Evolutionary conservation across 2,888 invertebrate species (phyloP).

Genomic region (Apodemia mormo): DNA sequence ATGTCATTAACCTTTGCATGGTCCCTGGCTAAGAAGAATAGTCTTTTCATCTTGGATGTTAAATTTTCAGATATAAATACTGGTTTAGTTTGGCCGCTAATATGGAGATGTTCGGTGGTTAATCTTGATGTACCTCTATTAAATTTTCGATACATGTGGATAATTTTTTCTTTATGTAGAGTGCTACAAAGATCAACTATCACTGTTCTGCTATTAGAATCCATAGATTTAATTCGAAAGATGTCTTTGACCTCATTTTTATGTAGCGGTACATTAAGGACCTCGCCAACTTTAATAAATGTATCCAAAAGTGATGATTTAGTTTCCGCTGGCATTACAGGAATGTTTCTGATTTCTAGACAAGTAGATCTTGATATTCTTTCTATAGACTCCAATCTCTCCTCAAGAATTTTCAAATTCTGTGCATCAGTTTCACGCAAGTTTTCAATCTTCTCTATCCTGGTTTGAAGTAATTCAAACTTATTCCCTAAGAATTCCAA

Average conservation of each 20-base stretch:
- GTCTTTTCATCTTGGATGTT: too few species aligned
- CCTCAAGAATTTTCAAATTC: conserved; percentile 17
- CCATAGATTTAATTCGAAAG: conserved; percentile 22
- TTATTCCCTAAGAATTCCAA: background rate
- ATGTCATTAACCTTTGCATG: too few species aligned
- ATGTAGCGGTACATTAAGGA: conserved; percentile 20
- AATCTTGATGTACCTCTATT: background rate
- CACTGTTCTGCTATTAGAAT: conserved; percentile 23
- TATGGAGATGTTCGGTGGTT: background rate
- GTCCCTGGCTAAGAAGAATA: too few species aligned
- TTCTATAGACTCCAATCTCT: conserved; percentile 21
- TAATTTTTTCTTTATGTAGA: conserved; percentile 22
- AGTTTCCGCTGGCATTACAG: conserved; percentile 11
- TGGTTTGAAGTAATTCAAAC: background rate
- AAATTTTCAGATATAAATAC: background rate
- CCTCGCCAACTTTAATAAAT: background rate
- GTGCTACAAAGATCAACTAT: conserved; percentile 28
- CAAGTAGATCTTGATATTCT: conserved; percentile 24
- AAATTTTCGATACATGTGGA: too few species aligned
- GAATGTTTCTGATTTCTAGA: conserved; percentile 29
- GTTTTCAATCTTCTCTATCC: background rate
- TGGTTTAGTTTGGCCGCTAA: background rate
- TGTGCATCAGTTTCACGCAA: background rate
- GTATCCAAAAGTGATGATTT: conserved; percentile 22
- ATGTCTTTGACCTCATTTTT: conserved; percentile 22